Conservation (phyloP, 2,113 vertebrate species). For the Alexandromys fortis region DNA sequence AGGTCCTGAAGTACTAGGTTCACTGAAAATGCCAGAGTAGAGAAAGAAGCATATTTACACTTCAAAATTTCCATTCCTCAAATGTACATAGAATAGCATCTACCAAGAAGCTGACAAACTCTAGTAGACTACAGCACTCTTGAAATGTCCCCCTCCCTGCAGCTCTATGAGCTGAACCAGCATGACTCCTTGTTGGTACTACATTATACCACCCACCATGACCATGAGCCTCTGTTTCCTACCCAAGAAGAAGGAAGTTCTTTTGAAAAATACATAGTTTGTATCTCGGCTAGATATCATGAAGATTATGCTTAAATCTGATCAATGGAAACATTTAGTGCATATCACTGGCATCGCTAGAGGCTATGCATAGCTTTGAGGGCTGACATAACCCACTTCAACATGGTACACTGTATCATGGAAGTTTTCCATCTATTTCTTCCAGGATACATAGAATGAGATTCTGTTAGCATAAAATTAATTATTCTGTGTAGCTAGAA, state of each 20-base stretch:
- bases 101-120: background rate
- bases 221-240: background rate
- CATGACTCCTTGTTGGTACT: background rate
- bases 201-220: too few species aligned
- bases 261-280: background rate
- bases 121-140: background rate
- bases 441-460: background rate
- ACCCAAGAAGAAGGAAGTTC: background rate
- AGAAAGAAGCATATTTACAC: background rate
- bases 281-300: background rate
- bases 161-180: background rate
- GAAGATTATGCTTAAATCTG: background rate
- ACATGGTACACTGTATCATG: background rate
- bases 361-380: background rate
- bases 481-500: background rate
- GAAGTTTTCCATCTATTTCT: background rate
- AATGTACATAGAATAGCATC: background rate
- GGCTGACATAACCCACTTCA: background rate
- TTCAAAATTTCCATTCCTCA: background rate
- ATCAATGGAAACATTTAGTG: background rate
- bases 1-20: constrained; percentile 23
- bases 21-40: background rate
- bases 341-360: background rate
- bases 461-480: background rate
- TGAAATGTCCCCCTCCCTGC: background rate